Percentiles rank a stretch among this genome's conserved stretches.
Evolutionary conservation across 2,797 vertebrate genomes (phyloP).

Genomic region (Hydrolagus colliei): DNA sequence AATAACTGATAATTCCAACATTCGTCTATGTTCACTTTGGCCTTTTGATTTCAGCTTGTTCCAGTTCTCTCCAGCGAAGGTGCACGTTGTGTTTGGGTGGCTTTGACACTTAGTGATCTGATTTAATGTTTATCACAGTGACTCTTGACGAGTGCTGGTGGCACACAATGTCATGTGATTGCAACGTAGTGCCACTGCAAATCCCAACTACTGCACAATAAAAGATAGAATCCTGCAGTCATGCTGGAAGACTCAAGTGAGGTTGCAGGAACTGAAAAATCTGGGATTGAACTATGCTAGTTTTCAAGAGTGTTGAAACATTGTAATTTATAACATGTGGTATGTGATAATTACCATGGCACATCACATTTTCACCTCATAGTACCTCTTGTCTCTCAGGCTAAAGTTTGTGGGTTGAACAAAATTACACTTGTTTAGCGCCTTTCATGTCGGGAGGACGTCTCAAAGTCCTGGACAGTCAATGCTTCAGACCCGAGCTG

Average conservation of each 20-base stretch:
- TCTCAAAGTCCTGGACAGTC: too few relatives aligned
- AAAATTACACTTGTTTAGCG: too few relatives aligned
- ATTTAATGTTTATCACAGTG: background rate
- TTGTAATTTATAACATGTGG: background rate
- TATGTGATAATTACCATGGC: too few relatives aligned
- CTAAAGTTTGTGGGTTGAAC: too few relatives aligned
- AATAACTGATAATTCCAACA: background rate
- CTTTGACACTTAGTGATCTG: background rate
- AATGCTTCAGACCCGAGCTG: too few relatives aligned
- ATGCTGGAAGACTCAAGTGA: too few relatives aligned
- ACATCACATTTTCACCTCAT: too few relatives aligned
- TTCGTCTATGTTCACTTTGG: background rate
- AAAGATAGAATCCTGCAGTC: background rate
- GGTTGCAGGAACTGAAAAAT: background rate
- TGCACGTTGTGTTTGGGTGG: background rate
- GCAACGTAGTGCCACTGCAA: background rate
- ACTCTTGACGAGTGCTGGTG: background rate
- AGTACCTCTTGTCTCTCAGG: too few relatives aligned
- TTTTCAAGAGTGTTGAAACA: background rate
- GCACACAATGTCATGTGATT: background rate
- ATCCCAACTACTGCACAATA: background rate
- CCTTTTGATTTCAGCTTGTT: slow-evolving; percentile 15
- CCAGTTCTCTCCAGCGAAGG: background rate
- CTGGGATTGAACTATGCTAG: background rate
- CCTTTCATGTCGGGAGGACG: too few relatives aligned